phyloP scores from a whole-genome alignment of 2,797 vertebrate genomes.

The Pygocentrus nattereri region DNA sequence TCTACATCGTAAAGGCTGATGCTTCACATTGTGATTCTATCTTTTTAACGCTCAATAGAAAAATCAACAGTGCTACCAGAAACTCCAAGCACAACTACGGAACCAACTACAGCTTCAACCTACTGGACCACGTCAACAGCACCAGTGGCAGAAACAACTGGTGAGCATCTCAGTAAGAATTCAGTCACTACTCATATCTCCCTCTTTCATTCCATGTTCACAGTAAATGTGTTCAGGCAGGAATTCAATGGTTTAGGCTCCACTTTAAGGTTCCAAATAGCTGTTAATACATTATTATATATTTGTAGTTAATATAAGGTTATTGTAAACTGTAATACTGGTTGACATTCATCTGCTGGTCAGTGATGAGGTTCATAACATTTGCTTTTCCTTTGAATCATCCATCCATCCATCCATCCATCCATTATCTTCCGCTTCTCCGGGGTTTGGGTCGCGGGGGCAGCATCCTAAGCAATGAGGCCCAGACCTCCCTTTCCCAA shows the following conservation, averaged over 20 bases:
- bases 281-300: no score
- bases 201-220: neutral
- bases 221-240: neutral
- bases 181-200: neutral
- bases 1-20: no score
- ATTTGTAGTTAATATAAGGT: no score
- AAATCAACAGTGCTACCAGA: slow-evolving; percentile 1
- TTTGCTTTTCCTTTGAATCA: no score
- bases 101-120: neutral
- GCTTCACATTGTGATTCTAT: no score
- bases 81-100: neutral
- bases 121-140: neutral
- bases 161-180: neutral
- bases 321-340: no score
- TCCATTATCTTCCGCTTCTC: no score
- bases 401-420: no score
- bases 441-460: no score
- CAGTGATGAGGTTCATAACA: neutral
- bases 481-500: no score
- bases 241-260: neutral
- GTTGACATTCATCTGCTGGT: neutral
- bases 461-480: no score
- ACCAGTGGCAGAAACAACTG: neutral
- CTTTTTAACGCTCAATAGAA: neutral
- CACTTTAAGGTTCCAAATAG: no score